phyloP scores from a whole-genome alignment of 2,113 vertebrate species.

The Zeus faber region DNA sequence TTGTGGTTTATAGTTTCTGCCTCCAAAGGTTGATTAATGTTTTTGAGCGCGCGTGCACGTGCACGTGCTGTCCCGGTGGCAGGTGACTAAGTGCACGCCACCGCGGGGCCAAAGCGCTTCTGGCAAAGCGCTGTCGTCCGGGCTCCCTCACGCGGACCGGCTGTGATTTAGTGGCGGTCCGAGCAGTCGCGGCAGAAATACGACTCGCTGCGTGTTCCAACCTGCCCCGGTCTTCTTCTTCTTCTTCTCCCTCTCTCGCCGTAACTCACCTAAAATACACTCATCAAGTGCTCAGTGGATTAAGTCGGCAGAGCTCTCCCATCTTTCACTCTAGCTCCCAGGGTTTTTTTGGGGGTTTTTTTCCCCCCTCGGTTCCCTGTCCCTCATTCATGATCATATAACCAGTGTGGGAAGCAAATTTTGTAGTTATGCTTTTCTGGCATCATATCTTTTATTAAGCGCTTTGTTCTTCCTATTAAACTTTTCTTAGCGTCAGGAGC shows the following conservation, averaged over 20 bases:
- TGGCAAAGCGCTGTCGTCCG: no score
- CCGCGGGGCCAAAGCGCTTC: no score
- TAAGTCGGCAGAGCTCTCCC: constrained; percentile 22
- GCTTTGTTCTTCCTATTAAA: constrained; percentile 10
- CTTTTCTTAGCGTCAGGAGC: constrained; percentile 3
- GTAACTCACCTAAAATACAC: constrained; percentile 23
- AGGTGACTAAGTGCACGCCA: no score
- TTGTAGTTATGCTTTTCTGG: constrained; percentile 12
- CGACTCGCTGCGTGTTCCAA: constrained; percentile 1
- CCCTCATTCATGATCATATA: constrained; percentile 29
- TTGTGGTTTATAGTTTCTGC: no score
- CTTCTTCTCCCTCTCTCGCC: constrained; percentile 24
- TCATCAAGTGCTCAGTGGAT: constrained; percentile 36
- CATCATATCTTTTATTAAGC: constrained; percentile 18
- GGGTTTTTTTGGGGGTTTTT: no score
- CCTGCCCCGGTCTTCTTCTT: constrained; percentile 7
- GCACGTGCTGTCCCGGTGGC: no score
- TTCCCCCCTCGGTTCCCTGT: no score
- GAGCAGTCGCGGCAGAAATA: no score
- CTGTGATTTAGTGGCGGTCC: no score
- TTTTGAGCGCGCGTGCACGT: no score
- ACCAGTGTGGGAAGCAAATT: constrained; percentile 11
- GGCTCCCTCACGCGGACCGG: no score
- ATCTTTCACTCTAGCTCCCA: constrained; percentile 29
- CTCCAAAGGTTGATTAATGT: no score